Percentiles rank a stretch among this genome's conserved stretches.
These are phyloP conservation scores for Rhodinocichla rosea DNA, from an alignment of 2,113 vertebrate species.

Conservation along the genomic window DNA sequence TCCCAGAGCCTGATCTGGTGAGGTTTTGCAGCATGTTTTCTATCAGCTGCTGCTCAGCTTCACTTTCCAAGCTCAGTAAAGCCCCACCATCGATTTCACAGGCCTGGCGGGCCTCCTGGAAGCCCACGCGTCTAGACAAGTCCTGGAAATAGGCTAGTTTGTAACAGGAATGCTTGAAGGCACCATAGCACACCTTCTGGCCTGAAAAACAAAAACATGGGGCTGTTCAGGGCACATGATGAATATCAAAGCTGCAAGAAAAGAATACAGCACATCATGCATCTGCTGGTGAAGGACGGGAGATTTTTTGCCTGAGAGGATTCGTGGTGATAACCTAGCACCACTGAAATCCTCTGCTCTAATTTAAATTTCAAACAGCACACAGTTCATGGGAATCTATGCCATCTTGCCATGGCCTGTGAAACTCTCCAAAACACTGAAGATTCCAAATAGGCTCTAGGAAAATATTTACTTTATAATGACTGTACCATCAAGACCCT, in stretches of 20 bases:
- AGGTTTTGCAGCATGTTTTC: slow-evolving; percentile 86
- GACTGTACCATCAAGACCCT: background rate
- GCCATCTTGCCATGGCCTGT: background rate
- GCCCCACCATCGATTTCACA: slow-evolving; percentile 85
- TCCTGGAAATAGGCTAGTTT: slow-evolving; percentile 96
- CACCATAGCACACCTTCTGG: slow-evolving; percentile 86
- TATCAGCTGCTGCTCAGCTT: slow-evolving; percentile 83
- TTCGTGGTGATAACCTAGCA: background rate
- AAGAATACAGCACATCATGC: background rate
- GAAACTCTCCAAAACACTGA: background rate
- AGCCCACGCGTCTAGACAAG: slow-evolving; percentile 88
- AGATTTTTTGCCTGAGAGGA: background rate
- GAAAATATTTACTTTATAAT: background rate
- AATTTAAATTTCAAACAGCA: background rate
- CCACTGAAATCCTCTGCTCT: background rate
- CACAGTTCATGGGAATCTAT: background rate
- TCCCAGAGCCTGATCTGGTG: slow-evolving; percentile 75
- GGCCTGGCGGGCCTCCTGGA: slow-evolving; percentile 84
- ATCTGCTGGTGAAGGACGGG: background rate
- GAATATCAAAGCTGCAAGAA: background rate
- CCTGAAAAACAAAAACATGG: slow-evolving; percentile 70
- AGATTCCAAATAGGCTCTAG: background rate
- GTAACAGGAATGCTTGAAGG: slow-evolving; percentile 82
- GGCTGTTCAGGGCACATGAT: background rate
- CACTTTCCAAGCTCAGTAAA: slow-evolving; percentile 85